Conservation (phyloP, 2,113 vertebrate species). For the Lichenostomus cassidix region DNA sequence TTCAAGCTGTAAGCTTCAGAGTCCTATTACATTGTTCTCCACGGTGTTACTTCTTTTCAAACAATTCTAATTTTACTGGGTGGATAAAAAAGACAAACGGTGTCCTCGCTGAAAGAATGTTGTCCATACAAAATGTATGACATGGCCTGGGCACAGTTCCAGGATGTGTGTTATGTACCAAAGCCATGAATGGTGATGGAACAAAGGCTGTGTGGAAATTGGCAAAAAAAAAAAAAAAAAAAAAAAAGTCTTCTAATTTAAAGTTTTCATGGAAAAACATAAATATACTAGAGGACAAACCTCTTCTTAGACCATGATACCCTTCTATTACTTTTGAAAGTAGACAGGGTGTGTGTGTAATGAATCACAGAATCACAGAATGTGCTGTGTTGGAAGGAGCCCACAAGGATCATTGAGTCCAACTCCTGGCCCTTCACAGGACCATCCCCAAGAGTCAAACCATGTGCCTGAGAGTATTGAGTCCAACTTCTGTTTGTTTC, state of each 20-base stretch:
- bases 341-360: neutral
- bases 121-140: neutral
- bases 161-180: neutral
- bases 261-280: neutral
- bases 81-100: neutral
- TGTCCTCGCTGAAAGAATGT: neutral
- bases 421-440: neutral
- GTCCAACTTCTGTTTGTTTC: neutral
- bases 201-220: neutral
- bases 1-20: neutral
- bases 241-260: neutral
- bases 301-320: neutral
- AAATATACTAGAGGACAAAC: neutral
- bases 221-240: neutral
- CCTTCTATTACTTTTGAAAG: neutral
- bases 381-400: neutral
- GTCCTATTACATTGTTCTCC: neutral
- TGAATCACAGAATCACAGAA: neutral
- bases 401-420: neutral
- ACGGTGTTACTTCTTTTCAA: neutral
- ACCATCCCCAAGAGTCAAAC: neutral
- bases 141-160: neutral
- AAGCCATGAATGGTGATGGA: neutral
- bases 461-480: neutral
- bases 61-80: neutral